Evolutionary conservation across 2,113 vertebrate genomes (phyloP).

Genomic region (Aleadryas rufinucha): DNA sequence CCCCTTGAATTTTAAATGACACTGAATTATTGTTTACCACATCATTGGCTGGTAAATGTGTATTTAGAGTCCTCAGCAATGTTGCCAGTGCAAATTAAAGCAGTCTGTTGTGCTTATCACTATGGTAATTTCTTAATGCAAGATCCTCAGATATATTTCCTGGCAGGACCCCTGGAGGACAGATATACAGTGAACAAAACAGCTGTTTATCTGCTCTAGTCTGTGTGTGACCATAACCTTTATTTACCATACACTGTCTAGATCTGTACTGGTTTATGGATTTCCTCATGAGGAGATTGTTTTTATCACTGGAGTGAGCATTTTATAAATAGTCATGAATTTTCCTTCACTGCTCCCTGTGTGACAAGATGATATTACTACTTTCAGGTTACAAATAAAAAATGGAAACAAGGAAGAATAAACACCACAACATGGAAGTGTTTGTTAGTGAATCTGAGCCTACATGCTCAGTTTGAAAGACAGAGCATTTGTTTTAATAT

Average conservation of each 20-base stretch:
- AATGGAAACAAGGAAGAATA: background rate
- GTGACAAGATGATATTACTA: background rate
- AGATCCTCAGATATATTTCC: background rate
- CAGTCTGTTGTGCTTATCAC: background rate
- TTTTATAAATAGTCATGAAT: background rate
- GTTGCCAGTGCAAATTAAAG: background rate
- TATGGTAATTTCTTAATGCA: background rate
- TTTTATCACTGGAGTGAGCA: background rate
- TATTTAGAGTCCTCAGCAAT: background rate
- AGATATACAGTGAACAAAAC: background rate
- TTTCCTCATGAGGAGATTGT: background rate
- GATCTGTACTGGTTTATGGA: background rate
- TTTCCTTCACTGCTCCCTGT: background rate
- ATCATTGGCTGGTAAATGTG: background rate
- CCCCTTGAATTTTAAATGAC: background rate
- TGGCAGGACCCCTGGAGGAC: background rate
- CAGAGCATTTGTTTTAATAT: background rate
- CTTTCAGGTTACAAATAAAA: background rate
- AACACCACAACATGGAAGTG: background rate
- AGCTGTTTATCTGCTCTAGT: background rate
- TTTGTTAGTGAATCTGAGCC: background rate
- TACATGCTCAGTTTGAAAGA: background rate
- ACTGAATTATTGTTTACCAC: background rate
- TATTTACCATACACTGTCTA: background rate
- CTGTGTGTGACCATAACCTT: background rate